Evolutionary conservation across 2,888 invertebrate species (phyloP), one percentile per base, ranked within the genome.

Genomic region (Punctoribates punctum): DNA sequence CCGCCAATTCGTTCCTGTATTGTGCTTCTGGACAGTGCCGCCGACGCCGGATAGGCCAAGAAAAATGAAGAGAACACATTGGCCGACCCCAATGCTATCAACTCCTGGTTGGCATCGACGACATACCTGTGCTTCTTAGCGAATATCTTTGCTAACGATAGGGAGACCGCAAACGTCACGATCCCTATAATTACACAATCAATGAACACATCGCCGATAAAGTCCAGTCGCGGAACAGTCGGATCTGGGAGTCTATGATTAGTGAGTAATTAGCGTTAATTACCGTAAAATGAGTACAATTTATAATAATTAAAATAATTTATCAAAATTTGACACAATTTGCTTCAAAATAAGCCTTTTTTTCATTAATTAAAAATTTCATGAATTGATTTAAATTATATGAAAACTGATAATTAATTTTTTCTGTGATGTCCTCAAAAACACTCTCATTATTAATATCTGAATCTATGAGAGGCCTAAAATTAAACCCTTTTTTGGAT

Each of bases 1-100:
- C 93, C 92, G 17, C 96, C 96, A 0, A 93, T 92, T 80, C 89
- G 88, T 81, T 92, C 90, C 82, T 94, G 94, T 73, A 96, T 92
- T 23, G 87, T 80, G 77, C 86, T 86, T 76, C 87, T 81, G 17
- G 86, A 86, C 75, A 87, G 81, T 2, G 87, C 86, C 25, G 84
- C 85, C 11, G 85, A 83, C 17, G 84, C 82, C 4, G 85, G 84
- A 80, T 84, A 85, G 73, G 85, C 84, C 13, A 84, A 83, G 81
- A 86, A 86, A 81, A 86, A 84, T 0, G 86, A 85, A 27, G 85
- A 82, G 48, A 85, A 75, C 9, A 84, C 78, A 80, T 86, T 81
- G 38, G 82, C 80, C 65, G 81, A 76, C 20, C 83, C 84, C 15
- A 82, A 77, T 8, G 83, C 83, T 74, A 82, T 79, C 65, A 83